Percentiles rank a stretch among this genome's conserved stretches.
phyloP scores from a whole-genome alignment of 2,888 invertebrate species.

The Odontothrips loti region DNA sequence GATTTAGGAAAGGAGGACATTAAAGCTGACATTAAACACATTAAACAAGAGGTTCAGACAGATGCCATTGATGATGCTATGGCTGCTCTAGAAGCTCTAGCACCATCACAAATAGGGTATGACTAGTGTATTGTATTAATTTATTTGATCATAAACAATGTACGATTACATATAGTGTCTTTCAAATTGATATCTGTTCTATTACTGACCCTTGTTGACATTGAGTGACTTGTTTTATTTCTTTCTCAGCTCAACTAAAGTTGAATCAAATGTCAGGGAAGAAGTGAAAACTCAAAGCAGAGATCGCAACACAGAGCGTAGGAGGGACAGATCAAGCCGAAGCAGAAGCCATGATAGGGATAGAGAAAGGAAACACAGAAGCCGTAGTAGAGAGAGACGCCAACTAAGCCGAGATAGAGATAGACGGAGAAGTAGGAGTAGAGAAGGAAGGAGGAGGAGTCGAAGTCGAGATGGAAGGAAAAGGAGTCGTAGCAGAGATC shows the following conservation, averaged over 20 bases:
- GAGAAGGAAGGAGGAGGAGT: conserved; percentile 35
- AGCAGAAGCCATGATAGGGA: conserved; percentile 41
- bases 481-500: conserved; percentile 39
- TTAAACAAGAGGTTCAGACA: conserved; percentile 37
- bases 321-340: conserved; percentile 32
- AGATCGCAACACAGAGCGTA: conserved; percentile 31
- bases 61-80: conserved; percentile 73
- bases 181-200: neutral
- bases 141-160: no score
- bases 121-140: neutral
- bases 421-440: conserved; percentile 37
- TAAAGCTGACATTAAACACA: conserved; percentile 41
- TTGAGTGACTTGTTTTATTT: neutral
- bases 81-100: conserved; percentile 79
- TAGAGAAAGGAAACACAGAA: conserved; percentile 37
- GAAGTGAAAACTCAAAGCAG: conserved; percentile 30
- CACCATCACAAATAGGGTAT: conserved; percentile 55
- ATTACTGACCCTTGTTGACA: neutral
- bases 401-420: conserved; percentile 29
- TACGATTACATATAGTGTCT: no score
- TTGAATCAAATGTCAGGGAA: conserved; percentile 13
- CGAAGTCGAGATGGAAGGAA: conserved; percentile 40
- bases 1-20: conserved; percentile 42
- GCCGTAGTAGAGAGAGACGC: conserved; percentile 35
- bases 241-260: neutral